phyloP scores from a whole-genome alignment of 1,140 invertebrate genomes.

The Drosophila seguyi region DNA sequence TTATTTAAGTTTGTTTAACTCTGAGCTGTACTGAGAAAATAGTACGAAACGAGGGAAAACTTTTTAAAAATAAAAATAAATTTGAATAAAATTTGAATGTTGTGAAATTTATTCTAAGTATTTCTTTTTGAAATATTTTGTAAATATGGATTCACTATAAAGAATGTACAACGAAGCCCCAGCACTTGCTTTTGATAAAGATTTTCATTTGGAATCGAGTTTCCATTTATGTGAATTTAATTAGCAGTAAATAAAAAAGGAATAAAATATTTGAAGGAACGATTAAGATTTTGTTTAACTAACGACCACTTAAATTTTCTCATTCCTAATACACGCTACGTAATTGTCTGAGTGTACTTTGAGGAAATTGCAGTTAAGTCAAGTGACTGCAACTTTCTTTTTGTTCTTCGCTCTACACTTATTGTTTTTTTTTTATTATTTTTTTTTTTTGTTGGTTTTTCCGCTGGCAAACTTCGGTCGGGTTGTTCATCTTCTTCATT shows the following conservation, averaged over 20 bases:
- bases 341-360: constrained; percentile 18
- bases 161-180: too few species aligned
- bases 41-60: too few species aligned
- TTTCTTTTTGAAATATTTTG: too few species aligned
- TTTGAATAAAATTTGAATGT: too few species aligned
- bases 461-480: constrained; percentile 55
- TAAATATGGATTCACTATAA: too few species aligned
- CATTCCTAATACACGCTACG: not conserved
- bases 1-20: constrained; percentile 4
- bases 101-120: too few species aligned
- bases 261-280: not conserved
- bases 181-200: too few species aligned
- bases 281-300: not conserved
- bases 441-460: constrained; percentile 40
- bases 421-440: constrained; percentile 19
- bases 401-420: constrained; percentile 36
- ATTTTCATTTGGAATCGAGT: too few species aligned
- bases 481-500: constrained; percentile 63
- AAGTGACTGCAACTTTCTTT: constrained; percentile 72
- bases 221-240: not conserved
- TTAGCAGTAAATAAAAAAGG: not conserved
- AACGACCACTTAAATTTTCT: not conserved
- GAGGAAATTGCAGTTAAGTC: constrained; percentile 69
- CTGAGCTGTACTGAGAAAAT: not conserved
- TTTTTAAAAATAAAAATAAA: too few species aligned